Base-by-base conservation (phyloP, 1,140 invertebrate genomes). In the Drosophila punjabiensis region DNA sequence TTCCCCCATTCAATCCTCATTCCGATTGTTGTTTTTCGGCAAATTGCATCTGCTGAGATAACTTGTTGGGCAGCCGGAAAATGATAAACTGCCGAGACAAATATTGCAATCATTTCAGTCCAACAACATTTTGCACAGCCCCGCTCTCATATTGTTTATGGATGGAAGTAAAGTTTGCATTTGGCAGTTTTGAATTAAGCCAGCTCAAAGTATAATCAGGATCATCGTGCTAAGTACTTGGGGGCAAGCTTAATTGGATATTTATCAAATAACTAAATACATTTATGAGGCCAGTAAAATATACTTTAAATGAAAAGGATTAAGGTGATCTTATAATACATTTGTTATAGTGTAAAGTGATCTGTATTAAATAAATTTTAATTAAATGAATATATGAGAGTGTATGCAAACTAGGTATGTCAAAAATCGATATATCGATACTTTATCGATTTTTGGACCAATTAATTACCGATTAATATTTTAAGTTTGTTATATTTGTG, bases 11-110 rank as follows among this genome's bases (percentile, higher is more conserved):
- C 47, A 69, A 75, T 70, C 58, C 55, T 35, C 52, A 59, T 65
- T 74, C 37, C 60, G 74, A 64, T 67, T 76, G 48, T 69, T 82
- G 59, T 75, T 75, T 70, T 50, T 85, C 61, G 55, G 64, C 73
- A 78, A 84, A 84, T 85, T 73, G 71, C 76, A 55, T 68, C 64
- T 81, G 76, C 69, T 58, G 61, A 73, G 75, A 69, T 86, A 71
- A 48, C 76, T 66, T 53, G 45, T 24, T 48, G 62, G 41, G 28
- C 63, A 62, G 52, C 66, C 76, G 60, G 67, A 56, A 74, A 81
- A 68, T 68, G 84, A 87, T 83, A 83, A 88, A 88, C 84, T 88
- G 59, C 80, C 78, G 74, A 69, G 73, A 78, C 50, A 81, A 78
- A 81, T 83, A 75, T 78, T 66, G 53, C 77, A 74, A 83, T 81